Evolutionary conservation across 2,113 vertebrate genomes (phyloP), one percentile per base, ranked within the genome.

Genomic region (Phaethornis superciliosus): DNA sequence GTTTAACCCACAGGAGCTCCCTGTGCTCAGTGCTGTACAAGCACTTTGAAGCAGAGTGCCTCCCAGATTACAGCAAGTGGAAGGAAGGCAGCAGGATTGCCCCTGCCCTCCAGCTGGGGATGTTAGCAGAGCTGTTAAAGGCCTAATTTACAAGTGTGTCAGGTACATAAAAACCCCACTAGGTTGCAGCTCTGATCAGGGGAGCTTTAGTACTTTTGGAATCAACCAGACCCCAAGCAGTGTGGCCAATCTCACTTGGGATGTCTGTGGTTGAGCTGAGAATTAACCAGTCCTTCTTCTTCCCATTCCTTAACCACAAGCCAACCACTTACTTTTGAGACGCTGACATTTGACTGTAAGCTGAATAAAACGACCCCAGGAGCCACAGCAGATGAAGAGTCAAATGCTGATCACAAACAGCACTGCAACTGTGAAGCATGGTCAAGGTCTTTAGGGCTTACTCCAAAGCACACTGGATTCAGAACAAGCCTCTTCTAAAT

Each of bases 381-480:
- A 94, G 71, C 59, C 87, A 37, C 75, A 94, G 75, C 85, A 93
- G 79, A 68, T 59, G 79, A 95, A 83, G 87, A 87, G 70, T 80
- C 89, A 88, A 86, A 78, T 30, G 56, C 84, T 94, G 78, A 87
- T 91, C 89, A 90, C 51, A 91, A 47, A 87, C 52, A 87, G 11
- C 7, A 14, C 64, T 59, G 28, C 59, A 59, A 20, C 79, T 84
- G 56, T 67, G 59, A 80, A 70, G 71, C 33, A 4, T 37, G 63
- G 76, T 47, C 79, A 88, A 70, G 81, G 85, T 67, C 85, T 94
- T 70, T 8, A 49, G 71, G 79, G 87, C 72, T 93, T 93, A 30
- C 30, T 91, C 87, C 71, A 95, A 85, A 91, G 88, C 52, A 44
- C 44, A 22, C 15, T 23, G 51, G 64, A 95, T 59, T 77, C 55